phyloP scores from a whole-genome alignment of 2,113 vertebrate genomes.

The Paratilapia polleni region DNA sequence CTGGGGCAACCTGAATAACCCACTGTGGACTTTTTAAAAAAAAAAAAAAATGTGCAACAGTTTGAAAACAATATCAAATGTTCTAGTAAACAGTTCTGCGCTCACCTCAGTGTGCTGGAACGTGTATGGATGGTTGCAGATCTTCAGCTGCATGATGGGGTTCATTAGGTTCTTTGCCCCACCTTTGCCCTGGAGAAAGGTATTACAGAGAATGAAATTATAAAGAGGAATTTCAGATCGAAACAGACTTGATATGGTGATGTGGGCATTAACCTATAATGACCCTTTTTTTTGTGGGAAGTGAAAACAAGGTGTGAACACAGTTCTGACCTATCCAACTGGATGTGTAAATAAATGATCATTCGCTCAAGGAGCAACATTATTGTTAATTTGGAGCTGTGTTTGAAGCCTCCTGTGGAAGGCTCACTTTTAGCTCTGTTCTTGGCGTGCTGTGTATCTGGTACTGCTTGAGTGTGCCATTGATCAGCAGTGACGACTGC shows the following conservation, averaged over 20 bases:
- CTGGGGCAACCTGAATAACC: no score
- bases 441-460: conserved; percentile 84
- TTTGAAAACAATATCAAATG: background rate
- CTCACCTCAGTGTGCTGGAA: conserved; percentile 93
- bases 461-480: conserved; percentile 94
- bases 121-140: conserved; percentile 98
- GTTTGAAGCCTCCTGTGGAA: background rate
- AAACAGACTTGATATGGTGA: background rate
- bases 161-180: conserved; percentile 99
- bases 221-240: background rate
- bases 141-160: conserved; percentile 98
- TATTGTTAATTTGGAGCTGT: fast-evolving
- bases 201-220: fast-evolving
- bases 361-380: background rate
- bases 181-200: conserved; percentile 89
- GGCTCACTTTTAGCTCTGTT: background rate
- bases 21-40: no score
- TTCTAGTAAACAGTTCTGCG: background rate
- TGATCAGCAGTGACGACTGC: conserved; percentile 93
- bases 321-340: fast-evolving
- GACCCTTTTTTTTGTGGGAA: background rate
- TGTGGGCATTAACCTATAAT: fast-evolving
- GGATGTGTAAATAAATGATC: background rate
- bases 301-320: background rate
- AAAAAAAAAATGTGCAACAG: background rate